These are phyloP conservation scores for Lutraria rhynchaena DNA, from an alignment of 1,140 invertebrate genomes.

Conservation along the genomic window DNA sequence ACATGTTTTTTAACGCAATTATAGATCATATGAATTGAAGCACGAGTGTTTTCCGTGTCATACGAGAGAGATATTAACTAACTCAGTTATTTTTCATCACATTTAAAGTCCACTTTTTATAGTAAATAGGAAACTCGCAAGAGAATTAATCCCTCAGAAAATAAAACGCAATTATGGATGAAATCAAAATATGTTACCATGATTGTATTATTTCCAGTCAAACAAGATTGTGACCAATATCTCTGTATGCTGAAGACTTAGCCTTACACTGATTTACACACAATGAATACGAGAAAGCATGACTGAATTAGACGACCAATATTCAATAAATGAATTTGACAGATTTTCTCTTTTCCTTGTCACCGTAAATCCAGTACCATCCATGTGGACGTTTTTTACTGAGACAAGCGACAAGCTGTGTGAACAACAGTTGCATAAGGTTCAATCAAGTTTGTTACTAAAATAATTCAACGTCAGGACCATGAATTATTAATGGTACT, in stretches of 20 bases:
- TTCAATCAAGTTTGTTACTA: too few species aligned
- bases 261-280: conserved; percentile 33
- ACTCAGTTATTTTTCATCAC: background rate
- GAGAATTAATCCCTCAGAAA: background rate
- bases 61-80: too few species aligned
- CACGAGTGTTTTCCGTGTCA: too few species aligned
- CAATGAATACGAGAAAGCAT: background rate
- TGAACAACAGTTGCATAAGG: too few species aligned
- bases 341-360: background rate
- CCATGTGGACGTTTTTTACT: too few species aligned
- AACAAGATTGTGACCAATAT: conserved; percentile 35
- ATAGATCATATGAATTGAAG: too few species aligned
- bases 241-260: background rate
- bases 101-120: background rate
- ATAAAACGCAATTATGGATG: conserved; percentile 23
- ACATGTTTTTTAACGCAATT: too few species aligned
- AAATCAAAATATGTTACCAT: conserved; percentile 31
- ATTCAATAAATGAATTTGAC: conserved; percentile 39
- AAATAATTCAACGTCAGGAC: too few species aligned
- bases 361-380: too few species aligned
- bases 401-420: too few species aligned
- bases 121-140: background rate
- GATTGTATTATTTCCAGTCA: conserved; percentile 19
- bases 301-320: conserved; percentile 19
- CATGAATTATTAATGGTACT: too few species aligned